These are phyloP conservation scores for Prionailurus viverrinus DNA, from an alignment of 2,113 vertebrate genomes.

Conservation along the genomic window DNA sequence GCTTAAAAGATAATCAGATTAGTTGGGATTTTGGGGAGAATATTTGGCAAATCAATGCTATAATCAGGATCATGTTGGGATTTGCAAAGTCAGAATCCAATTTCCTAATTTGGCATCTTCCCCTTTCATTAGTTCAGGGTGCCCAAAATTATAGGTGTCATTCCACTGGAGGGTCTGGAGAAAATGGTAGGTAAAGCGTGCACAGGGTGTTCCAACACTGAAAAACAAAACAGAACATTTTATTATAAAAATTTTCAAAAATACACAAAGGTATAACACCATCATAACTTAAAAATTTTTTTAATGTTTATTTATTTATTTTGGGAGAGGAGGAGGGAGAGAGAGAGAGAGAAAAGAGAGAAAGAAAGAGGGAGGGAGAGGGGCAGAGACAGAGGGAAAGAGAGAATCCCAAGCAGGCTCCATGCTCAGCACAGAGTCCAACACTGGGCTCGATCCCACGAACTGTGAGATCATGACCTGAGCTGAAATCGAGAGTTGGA, in stretches of 20 bases:
- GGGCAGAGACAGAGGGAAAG: too few relatives aligned
- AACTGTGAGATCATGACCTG: too few relatives aligned
- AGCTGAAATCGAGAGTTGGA: too few relatives aligned
- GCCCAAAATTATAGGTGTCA: background rate
- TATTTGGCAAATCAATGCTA: background rate
- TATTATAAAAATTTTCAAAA: background rate
- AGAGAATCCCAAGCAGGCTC: too few relatives aligned
- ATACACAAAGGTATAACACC: background rate
- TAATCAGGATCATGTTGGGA: constrained; percentile 35
- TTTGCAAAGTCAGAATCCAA: constrained; percentile 53
- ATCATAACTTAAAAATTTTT: background rate
- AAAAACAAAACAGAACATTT: background rate
- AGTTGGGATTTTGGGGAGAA: constrained; percentile 44
- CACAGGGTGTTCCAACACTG: background rate
- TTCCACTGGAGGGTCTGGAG: background rate
- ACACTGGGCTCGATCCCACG: too few relatives aligned
- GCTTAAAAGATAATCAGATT: constrained; percentile 65
- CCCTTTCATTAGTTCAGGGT: background rate
- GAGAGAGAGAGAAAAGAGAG: too few relatives aligned
- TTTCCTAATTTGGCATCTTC: background rate
- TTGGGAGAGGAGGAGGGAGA: too few relatives aligned
- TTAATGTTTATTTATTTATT: too few relatives aligned
- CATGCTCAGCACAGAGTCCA: too few relatives aligned
- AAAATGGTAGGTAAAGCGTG: background rate
- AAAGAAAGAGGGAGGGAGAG: too few relatives aligned